Conservation (phyloP, 2,113 vertebrate genomes). For the Sceloporus tristichus region DNA sequence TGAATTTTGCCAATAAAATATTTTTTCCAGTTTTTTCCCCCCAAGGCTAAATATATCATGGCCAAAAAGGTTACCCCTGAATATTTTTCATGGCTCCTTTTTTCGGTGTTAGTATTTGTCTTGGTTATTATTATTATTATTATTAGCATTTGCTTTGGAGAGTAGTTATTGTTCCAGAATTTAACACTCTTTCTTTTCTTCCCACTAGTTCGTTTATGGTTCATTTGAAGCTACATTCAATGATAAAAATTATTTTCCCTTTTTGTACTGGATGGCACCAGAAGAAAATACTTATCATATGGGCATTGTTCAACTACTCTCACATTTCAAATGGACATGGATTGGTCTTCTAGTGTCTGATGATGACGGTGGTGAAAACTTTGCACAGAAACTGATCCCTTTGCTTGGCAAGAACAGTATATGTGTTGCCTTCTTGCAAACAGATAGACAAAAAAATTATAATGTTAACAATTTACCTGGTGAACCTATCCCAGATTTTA, state of each 20-base stretch:
- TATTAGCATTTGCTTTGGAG: neutral
- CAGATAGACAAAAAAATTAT: neutral
- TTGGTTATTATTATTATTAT: no score
- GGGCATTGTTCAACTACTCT: constrained; percentile 4
- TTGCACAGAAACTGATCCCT: neutral
- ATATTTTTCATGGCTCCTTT: no score
- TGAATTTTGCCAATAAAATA: no score
- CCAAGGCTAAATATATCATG: no score
- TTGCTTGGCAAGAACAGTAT: neutral
- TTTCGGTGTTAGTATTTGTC: no score
- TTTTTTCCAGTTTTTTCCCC: no score
- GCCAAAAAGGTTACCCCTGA: no score
- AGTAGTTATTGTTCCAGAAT: no score
- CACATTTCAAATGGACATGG: constrained; percentile 46
- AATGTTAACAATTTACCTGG: accelerated
- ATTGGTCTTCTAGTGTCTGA: constrained; percentile 21
- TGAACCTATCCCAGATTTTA: neutral
- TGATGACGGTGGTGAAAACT: constrained; percentile 18
- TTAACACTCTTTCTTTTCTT: neutral
- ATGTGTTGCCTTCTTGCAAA: constrained; percentile 22
- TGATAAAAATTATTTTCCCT: constrained; percentile 28
- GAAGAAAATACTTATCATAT: neutral
- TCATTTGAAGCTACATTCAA: constrained; percentile 5
- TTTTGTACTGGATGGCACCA: constrained; percentile 15
- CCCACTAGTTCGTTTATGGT: constrained; percentile 30